phyloP scores from a whole-genome alignment of 1,140 invertebrate genomes.

The Hyphantria cunea region DNA sequence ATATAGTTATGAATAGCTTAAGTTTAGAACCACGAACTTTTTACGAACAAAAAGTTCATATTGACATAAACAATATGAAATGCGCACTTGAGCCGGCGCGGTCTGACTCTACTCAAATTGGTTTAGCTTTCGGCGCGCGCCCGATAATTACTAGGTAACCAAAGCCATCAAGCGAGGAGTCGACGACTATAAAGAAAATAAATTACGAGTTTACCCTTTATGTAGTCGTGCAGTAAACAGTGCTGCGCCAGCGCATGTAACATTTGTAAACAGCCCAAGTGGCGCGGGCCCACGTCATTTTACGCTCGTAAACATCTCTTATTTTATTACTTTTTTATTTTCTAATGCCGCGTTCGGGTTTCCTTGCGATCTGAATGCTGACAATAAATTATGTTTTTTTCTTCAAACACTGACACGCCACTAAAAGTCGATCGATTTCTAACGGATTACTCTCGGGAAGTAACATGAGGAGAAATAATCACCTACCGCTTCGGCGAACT shows the following conservation, averaged over 20 bases:
- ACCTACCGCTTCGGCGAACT: constrained; percentile 69
- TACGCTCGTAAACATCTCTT: constrained; percentile 78
- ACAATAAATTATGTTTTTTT: constrained; percentile 79
- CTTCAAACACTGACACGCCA: constrained; percentile 79
- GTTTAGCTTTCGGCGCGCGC: constrained; percentile 65
- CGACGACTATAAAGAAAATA: constrained; percentile 68
- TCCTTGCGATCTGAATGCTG: constrained; percentile 74
- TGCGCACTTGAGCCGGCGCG: constrained; percentile 55
- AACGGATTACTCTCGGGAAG: constrained; percentile 76
- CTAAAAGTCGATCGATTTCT: constrained; percentile 80
- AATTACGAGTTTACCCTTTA: constrained; percentile 62
- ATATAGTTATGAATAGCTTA: constrained; percentile 45
- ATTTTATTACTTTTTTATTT: constrained; percentile 80
- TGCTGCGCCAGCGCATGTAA: constrained; percentile 47
- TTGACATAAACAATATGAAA: constrained; percentile 70
- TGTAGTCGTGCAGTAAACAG: constrained; percentile 42
- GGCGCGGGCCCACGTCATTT: constrained; percentile 70
- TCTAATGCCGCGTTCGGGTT: constrained; percentile 75
- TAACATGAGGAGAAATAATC: constrained; percentile 72
- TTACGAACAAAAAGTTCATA: constrained; percentile 53
- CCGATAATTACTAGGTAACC: constrained; percentile 68
- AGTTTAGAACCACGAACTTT: constrained; percentile 36
- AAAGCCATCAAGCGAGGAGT: constrained; percentile 55
- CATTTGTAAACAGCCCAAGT: constrained; percentile 57
- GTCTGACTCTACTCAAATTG: constrained; percentile 50